A percentile compares a stretch with the other conserved stretches of the same genome.
These are phyloP conservation scores for Oncopeltus fasciatus DNA, from an alignment of 1,140 invertebrate species.

Conservation along the genomic window DNA sequence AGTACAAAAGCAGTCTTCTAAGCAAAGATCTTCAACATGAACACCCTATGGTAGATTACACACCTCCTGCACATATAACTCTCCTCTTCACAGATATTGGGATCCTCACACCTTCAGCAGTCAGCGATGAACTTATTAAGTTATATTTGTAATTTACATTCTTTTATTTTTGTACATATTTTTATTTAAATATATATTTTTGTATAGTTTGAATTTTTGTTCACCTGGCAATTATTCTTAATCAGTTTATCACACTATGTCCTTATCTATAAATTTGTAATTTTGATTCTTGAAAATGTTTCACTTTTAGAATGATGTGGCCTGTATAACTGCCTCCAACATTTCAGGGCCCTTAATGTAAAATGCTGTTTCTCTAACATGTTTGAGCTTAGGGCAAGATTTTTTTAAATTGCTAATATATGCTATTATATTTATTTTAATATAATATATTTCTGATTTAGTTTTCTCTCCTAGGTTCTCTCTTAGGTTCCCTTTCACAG, in stretches of 20 bases:
- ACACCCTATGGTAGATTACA: constrained; percentile 90
- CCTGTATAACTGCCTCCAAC: no score
- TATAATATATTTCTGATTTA: no score
- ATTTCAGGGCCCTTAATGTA: no score
- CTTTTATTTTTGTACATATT: not conserved
- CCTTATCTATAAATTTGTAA: not conserved
- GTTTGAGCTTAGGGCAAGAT: no score
- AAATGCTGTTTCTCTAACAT: no score
- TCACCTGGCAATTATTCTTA: not conserved
- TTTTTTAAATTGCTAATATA: no score
- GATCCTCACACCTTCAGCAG: constrained; percentile 85
- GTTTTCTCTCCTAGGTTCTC: no score
- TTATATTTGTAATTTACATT: constrained; percentile 58
- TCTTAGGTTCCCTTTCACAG: no score
- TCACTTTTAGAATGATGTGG: not conserved
- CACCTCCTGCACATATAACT: constrained; percentile 82
- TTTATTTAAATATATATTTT: not conserved
- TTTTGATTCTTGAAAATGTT: not conserved
- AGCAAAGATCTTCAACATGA: constrained; percentile 47
- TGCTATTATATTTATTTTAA: no score
- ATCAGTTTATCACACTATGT: not conserved
- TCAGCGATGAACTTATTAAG: constrained; percentile 93
- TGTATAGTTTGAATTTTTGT: not conserved
- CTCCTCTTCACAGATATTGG: constrained; percentile 90
- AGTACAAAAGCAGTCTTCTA: constrained; percentile 51